Evolutionary conservation across 2,888 invertebrate species (phyloP).

Genomic region (Hirtodrosophila cameraria): DNA sequence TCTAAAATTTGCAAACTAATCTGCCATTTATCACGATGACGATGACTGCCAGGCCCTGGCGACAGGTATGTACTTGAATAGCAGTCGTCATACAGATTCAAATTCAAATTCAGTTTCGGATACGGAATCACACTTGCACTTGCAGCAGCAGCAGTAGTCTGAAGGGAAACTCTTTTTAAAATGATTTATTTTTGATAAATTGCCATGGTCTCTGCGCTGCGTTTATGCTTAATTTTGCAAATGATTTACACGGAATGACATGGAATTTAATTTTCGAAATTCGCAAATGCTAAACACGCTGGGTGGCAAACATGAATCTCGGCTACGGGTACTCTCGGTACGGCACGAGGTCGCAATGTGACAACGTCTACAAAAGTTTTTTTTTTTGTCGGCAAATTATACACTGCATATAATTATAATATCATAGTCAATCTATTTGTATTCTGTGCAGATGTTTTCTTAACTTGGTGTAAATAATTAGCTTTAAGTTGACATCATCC

Average conservation of each 20-base stretch:
- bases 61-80: conserved; percentile 71
- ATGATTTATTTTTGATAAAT: conserved; percentile 84
- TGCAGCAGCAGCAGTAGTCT: conserved; percentile 37
- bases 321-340: conserved; percentile 2
- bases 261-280: conserved; percentile 82
- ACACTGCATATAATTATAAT: conserved; percentile 57
- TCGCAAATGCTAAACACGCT: conserved; percentile 77
- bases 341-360: conserved; percentile 31
- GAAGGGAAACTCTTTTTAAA: conserved; percentile 76
- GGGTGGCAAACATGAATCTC: conserved; percentile 80
- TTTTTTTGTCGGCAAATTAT: conserved; percentile 33
- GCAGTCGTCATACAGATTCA: conserved; percentile 12
- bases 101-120: conserved; percentile 15
- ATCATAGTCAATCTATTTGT: conserved; percentile 43
- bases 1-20: conserved; percentile 81
- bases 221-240: conserved; percentile 66
- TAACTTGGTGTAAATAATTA: not conserved
- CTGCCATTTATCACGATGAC: conserved; percentile 80
- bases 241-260: conserved; percentile 82
- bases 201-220: conserved; percentile 56
- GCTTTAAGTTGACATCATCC: too few relatives aligned
- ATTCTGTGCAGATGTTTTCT: too few relatives aligned
- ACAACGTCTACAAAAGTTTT: conserved; percentile 36
- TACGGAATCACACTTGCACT: conserved; percentile 39
- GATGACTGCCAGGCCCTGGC: conserved; percentile 55